Base-by-base conservation (phyloP, 2,888 invertebrate species). In the Abrostola triplasia region DNA sequence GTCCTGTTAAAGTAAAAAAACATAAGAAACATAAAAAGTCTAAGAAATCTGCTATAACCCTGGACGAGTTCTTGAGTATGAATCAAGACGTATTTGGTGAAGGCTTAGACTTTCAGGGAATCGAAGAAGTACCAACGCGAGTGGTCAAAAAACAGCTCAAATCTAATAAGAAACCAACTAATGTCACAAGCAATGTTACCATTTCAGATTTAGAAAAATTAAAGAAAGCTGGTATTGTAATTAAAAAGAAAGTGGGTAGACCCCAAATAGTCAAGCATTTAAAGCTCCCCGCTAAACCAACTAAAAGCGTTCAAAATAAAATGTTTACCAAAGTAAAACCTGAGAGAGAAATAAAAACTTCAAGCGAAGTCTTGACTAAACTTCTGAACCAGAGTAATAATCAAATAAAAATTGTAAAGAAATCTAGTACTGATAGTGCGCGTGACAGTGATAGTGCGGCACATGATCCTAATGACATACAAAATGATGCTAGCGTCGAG, bases 51-150 rank as follows among this genome's bases (percentile, higher is more conserved):
- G 89, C 94, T 9, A 95, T 95, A 66, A 94, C 95, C 12, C 86
- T 95, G 11, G 92, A 94, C 76, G 93, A 95, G 70, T 95, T 95
- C 67, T 76, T 95, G 35, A 94, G 90, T 76, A 95, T 95, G 95
- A 94, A 95, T 73, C 88, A 90, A 75, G 94, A 95, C 77, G 92
- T 95, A 2, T 95, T 95, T 82, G 94, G 94, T 38, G 93, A 94
- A 81, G 93, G 88, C 35, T 76, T 94, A 60, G 91, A 94, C 79
- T 88, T 93, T 70, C 91, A 94, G 71, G 94, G 94, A 5, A 85
- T 93, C 67, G 93, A 93, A 79, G 94, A 94, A 85, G 88, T 94
- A n/a, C 94, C 94, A 0, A 90, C 92, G 8, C 88, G 86, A 71
- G 84, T 88, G 48, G 88, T 94, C 42, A 82, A 87, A 40, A 93